phyloP scores from a whole-genome alignment of 2,113 vertebrate species.

The Saguinus midas region DNA sequence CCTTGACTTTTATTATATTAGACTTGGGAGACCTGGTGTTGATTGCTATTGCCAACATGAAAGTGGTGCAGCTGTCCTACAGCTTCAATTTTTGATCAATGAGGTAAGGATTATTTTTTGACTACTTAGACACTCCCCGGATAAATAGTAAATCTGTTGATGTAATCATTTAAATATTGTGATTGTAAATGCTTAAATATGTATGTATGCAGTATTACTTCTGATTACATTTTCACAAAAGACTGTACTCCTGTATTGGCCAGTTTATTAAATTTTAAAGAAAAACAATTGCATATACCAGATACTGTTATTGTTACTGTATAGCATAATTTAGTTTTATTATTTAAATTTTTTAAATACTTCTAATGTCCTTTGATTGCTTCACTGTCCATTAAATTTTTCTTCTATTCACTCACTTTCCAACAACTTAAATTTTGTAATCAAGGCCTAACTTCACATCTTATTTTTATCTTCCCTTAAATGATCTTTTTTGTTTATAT shows the following conservation, averaged over 20 bases:
- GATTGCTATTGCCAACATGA: constrained; percentile 98
- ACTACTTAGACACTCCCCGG: not conserved
- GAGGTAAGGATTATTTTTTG: constrained; percentile 88
- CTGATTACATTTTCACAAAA: constrained; percentile 52
- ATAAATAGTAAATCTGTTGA: not conserved
- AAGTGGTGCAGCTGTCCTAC: constrained; percentile 94
- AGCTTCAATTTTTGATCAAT: constrained; percentile 98
- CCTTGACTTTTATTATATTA: constrained; percentile 91
- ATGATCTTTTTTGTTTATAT: constrained; percentile 31
- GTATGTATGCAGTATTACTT: not conserved
- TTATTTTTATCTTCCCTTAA: constrained; percentile 45
- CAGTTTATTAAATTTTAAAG: constrained; percentile 65
- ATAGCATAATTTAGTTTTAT: not conserved
- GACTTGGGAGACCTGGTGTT: constrained; percentile 96
- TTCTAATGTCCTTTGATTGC: not conserved
- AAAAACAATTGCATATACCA: constrained; percentile 34
- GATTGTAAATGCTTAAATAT: constrained; percentile 27
- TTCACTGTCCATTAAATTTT: constrained; percentile 5
- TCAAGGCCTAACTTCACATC: not conserved
- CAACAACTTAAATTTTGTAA: constrained; percentile 39
- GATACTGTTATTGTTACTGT: not conserved
- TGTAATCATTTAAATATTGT: constrained; percentile 11
- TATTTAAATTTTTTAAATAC: not conserved
- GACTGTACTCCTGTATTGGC: constrained; percentile 3
- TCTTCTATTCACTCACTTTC: not conserved